Conservation (phyloP, 2,888 invertebrate genomes). For the Agrochola circellaris region DNA sequence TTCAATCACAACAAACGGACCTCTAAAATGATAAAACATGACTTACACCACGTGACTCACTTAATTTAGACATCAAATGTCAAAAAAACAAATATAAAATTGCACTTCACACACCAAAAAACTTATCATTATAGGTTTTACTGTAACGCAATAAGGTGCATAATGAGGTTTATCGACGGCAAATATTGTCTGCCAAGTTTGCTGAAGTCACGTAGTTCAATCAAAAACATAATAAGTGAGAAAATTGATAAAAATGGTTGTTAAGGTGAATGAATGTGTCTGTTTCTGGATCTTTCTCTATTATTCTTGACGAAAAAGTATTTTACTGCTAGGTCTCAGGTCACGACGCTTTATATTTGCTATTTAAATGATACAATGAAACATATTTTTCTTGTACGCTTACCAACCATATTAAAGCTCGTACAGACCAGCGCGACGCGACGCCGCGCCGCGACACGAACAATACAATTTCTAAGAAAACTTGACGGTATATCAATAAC, state of each 20-base stretch:
- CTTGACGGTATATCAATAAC: too few species aligned
- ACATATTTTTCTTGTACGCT: neutral
- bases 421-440: too few species aligned
- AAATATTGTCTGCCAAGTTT: slow-evolving; percentile 40
- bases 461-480: too few species aligned
- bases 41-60: slow-evolving; percentile 50
- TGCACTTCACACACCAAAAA: slow-evolving; percentile 23
- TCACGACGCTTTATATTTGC: slow-evolving; percentile 54
- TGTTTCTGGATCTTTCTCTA: slow-evolving; percentile 35
- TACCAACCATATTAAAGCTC: too few species aligned
- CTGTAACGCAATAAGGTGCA: slow-evolving; percentile 43
- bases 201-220: slow-evolving; percentile 67
- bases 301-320: slow-evolving; percentile 43
- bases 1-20: slow-evolving; percentile 58
- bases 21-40: slow-evolving; percentile 53
- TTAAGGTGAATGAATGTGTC: slow-evolving; percentile 52
- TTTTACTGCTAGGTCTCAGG: slow-evolving; percentile 42
- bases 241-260: slow-evolving; percentile 64
- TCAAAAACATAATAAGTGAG: slow-evolving; percentile 65
- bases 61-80: slow-evolving; percentile 67
- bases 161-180: slow-evolving; percentile 42
- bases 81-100: slow-evolving; percentile 54
- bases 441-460: too few species aligned
- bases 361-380: slow-evolving; percentile 17
- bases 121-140: slow-evolving; percentile 55